Conservation (phyloP, 2,888 invertebrate genomes). For the Dolomedes plantarius region DNA sequence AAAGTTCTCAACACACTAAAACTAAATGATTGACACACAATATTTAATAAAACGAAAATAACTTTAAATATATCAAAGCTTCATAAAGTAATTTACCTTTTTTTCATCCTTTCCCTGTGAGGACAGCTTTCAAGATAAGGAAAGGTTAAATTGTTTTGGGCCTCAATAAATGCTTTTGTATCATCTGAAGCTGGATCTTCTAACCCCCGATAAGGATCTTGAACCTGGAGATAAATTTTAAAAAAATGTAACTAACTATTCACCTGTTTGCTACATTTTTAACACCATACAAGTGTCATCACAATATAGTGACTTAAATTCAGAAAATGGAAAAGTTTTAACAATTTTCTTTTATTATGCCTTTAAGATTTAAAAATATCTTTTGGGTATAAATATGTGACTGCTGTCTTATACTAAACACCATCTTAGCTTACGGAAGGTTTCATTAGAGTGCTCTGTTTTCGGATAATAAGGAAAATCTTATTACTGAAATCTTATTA, state of each 20-base stretch:
- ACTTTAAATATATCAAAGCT: no score
- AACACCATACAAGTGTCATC: background rate
- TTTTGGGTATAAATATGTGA: no score
- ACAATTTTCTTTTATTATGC: no score
- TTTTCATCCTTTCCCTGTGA: constrained; percentile 84
- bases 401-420: no score
- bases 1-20: no score
- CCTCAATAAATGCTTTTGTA: constrained; percentile 91
- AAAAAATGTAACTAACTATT: background rate
- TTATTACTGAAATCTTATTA: no score
- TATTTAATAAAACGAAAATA: no score
- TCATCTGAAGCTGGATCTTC: constrained; percentile 96
- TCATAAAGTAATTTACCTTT: constrained; percentile 79
- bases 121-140: constrained; percentile 89
- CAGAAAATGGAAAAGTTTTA: background rate
- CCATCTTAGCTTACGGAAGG: no score
- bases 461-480: no score
- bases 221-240: constrained; percentile 80
- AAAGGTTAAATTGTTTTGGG: constrained; percentile 90
- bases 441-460: no score
- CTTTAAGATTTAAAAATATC: no score
- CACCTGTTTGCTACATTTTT: background rate
- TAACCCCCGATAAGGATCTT: constrained; percentile 96
- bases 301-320: background rate
- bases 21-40: no score